Conservation (phyloP, 2,113 vertebrate species). For the Ranitomeya variabilis region DNA sequence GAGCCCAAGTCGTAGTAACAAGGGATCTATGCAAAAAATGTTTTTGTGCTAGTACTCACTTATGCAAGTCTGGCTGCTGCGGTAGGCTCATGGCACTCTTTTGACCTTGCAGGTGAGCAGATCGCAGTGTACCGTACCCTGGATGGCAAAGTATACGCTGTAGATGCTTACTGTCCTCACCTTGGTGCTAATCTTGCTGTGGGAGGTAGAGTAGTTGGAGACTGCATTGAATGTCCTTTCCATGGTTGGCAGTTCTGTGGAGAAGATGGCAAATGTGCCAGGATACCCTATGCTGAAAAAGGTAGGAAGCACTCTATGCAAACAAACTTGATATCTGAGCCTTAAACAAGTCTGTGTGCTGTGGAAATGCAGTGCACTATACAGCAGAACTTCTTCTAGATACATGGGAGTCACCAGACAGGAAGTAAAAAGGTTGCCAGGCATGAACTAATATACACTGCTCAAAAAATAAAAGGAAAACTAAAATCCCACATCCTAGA, state of each 20-base stretch:
- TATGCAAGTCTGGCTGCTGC: too few species aligned
- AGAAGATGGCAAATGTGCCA: constrained; percentile 74
- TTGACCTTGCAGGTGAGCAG: constrained; percentile 68
- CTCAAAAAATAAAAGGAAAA: too few species aligned
- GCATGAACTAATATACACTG: background rate
- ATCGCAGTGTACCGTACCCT: constrained; percentile 69
- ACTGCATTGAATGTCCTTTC: constrained; percentile 80
- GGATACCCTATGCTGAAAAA: constrained; percentile 75
- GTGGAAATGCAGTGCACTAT: too few species aligned
- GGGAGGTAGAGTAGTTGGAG: constrained; percentile 74
- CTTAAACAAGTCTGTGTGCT: too few species aligned
- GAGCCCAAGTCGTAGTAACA: too few species aligned
- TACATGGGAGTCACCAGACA: background rate
- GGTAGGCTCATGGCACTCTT: background rate
- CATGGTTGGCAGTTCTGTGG: constrained; percentile 82
- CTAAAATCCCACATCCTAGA: too few species aligned
- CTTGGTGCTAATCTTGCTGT: constrained; percentile 77
- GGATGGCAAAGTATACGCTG: constrained; percentile 70
- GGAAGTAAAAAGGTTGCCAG: background rate
- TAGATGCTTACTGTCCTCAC: constrained; percentile 80
- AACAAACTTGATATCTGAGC: too few species aligned
- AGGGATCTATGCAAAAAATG: too few species aligned
- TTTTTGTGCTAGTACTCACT: too few species aligned
- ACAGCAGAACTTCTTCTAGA: too few species aligned
- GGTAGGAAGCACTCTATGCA: constrained; percentile 60